Evolutionary conservation across 2,888 invertebrate genomes (phyloP), one percentile per base, ranked within the genome.

Genomic region (Apocheima hispidaria): DNA sequence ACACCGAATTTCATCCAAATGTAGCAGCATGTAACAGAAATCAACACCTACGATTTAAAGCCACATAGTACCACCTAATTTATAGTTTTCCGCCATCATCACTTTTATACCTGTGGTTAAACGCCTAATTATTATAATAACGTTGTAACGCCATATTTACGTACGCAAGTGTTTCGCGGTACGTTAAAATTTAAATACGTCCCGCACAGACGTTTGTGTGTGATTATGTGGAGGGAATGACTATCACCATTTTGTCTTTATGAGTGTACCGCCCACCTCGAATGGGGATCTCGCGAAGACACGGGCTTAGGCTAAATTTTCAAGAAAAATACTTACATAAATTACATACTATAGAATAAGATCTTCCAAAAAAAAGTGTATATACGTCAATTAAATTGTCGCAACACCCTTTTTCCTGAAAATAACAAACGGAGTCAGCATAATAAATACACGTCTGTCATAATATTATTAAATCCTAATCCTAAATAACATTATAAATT

Each of bases 161-260:
- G 68, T 63, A 67, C 68, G 65, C 69, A 70, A 73, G 71, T 72
- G 69, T 71, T 71, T 64, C 67, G 74, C 70, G 74, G 75, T 72
- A 73, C 77, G 78, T 81, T 78, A 77, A 83, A 85, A 84, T 86
- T 86, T 86, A 84, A 82, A 83, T 81, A 79, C 80, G 83, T 82
- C 82, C 69, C 81, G 64, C 70, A 69, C 83, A 85, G 81, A 81
- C 76, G 79, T 81, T 80, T 77, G 51, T 70, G 68, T 71, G 71
- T 71, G 68, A 68, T 71, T 75, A 73, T 74, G 76, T 79, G 75
- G 73, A 71, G 71, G 76, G 74, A 81, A 79, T 74, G 75, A 81
- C 81, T 83, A 81, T 81, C 81, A 82, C 77, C 59, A 77, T 79
- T 81, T 79, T 78, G 81, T 82, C 78, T 78, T 68, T 68, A 70